Base-by-base conservation (phyloP, 2,113 vertebrate genomes). In the Spilogale gracilis region DNA sequence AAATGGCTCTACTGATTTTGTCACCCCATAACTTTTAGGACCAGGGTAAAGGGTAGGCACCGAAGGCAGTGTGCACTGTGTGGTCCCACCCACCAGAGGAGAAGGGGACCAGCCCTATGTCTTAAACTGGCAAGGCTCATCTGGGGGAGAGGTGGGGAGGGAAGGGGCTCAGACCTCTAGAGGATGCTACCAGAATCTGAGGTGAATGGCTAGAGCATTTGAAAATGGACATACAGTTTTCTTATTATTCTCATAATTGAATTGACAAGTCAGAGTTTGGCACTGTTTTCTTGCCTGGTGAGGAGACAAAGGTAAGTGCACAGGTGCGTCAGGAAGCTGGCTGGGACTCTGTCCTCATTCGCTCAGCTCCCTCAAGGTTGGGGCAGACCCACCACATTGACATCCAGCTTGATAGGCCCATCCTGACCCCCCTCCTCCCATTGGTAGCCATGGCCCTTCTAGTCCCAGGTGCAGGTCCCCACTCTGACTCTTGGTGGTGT, bases 341-440 rank as follows among this genome's bases (percentile, higher is more conserved):
- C 89, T 82, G 67, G 58, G 50, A 50, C 73, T 48, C 38, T 45
- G 67, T 2, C 32, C 17, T n/a, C 8, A 61, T 8, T 20, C 3
- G 1, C 60, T 82, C 20, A 8, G 10, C 13, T n/a, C 25, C 38
- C 6, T 27, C 9, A 6, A 3, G 10, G n/a, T 43, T 52, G 38
- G 50, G 25, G 65, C 2, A 0, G 38, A 50, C 83, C 84, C 27
- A 30, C 5, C 16, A 25, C 0, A 5, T 14, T 2, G 25, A 12
- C 6, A 30, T 10, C n/a, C 38, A 2, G 0, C 25, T 65, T 14
- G 12, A 14, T 7, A 4, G 8, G 30, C 10, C 0, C 5, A 21
- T 48, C 11, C 69, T 50, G 16, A 50, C 54, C 0, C 5, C 52
- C 11, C 10, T 9, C 30, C 32, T 25, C 32, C 38, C 32, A 3